These are phyloP conservation scores for Clistopyga incitator DNA, from an alignment of 2,888 invertebrate genomes.

Conservation along the genomic window DNA sequence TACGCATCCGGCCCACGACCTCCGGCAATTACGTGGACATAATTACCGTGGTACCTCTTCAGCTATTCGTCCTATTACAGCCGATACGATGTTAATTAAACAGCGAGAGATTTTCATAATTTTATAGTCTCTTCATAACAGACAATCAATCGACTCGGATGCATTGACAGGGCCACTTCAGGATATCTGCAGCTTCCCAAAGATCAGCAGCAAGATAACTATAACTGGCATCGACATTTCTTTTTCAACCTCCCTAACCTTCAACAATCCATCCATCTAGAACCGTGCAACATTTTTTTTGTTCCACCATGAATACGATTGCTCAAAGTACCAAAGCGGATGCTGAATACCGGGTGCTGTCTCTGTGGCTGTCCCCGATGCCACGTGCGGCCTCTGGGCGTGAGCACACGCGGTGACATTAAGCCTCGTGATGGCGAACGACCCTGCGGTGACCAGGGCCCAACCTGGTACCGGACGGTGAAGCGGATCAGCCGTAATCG, in stretches of 20 bases:
- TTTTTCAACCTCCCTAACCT: neutral
- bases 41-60: neutral
- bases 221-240: neutral
- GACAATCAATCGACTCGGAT: too few species aligned
- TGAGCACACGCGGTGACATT: conserved; percentile 27
- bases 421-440: conserved; percentile 30
- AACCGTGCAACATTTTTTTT: neutral
- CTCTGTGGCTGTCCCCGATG: neutral
- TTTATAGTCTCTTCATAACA: too few species aligned
- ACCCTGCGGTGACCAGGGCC: conserved; percentile 31
- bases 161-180: too few species aligned
- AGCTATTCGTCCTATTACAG: too few species aligned
- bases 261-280: neutral
- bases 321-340: conserved; percentile 25
- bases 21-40: neutral
- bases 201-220: neutral
- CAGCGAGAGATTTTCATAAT: too few species aligned
- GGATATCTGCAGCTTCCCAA: neutral
- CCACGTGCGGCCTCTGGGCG: conserved; percentile 10
- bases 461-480: neutral
- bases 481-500: conserved; percentile 3
- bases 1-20: neutral
- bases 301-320: neutral
- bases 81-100: too few species aligned
- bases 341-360: neutral